A percentile compares a stretch with the other conserved stretches of the same genome.
Evolutionary conservation across 2,888 invertebrate genomes (phyloP).

Genomic region (Eumerus sabulonum): DNA sequence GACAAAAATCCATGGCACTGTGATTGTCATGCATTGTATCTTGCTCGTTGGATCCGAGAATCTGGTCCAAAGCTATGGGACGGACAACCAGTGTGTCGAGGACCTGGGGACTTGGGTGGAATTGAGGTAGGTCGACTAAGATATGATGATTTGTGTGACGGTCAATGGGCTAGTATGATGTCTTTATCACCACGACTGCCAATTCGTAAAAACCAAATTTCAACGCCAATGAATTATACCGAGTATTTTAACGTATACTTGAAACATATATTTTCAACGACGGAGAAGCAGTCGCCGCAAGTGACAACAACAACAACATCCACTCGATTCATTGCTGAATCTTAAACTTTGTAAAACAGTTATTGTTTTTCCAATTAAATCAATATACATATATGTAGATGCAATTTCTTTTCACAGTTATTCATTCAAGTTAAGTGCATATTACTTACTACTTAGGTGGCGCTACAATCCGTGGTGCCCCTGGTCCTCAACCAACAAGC

Average conservation of each 20-base stretch:
- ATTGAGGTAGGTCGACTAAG: slow-evolving; percentile 79
- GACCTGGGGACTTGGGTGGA: slow-evolving; percentile 80
- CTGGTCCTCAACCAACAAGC: no score
- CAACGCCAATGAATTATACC: slow-evolving; percentile 77
- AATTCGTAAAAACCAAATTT: slow-evolving; percentile 77
- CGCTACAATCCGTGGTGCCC: no score
- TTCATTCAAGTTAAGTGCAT: no score
- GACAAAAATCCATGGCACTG: slow-evolving; percentile 84
- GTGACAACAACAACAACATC: slow-evolving; percentile 18
- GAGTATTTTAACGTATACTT: slow-evolving; percentile 78
- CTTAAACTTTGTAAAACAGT: slow-evolving; percentile 8
- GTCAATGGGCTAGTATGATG: slow-evolving; percentile 86
- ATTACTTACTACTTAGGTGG: no score
- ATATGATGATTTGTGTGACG: slow-evolving; percentile 85
- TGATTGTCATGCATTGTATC: slow-evolving; percentile 83
- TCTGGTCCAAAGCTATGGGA: slow-evolving; percentile 80
- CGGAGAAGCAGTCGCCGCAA: slow-evolving; percentile 42
- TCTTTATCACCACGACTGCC: slow-evolving; percentile 78
- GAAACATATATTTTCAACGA: slow-evolving; percentile 75
- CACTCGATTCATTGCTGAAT: slow-evolving; percentile 33
- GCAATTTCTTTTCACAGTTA: no score
- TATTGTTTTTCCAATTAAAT: background rate
- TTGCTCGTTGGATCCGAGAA: slow-evolving; percentile 82
- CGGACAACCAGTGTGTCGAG: slow-evolving; percentile 80
- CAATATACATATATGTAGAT: background rate